Base-by-base conservation (phyloP, 1,140 invertebrate species). In the Antheraea mylitta region DNA sequence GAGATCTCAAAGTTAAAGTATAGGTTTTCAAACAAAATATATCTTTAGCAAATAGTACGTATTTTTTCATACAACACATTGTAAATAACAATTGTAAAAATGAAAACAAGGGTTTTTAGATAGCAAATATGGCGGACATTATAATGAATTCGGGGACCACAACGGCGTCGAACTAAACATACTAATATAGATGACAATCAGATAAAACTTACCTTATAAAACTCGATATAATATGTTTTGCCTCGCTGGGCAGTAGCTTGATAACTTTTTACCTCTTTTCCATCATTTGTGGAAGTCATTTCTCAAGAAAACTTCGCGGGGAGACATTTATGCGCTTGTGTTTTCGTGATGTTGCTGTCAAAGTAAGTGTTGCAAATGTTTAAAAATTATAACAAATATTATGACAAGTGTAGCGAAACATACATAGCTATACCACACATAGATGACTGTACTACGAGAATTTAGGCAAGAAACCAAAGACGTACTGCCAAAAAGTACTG, bases 261-360 rank as follows among this genome's bases (percentile, higher is more conserved):
- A 82, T 81, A 85, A 92, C 82, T 91, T 91, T 91, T 92, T 83
- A 92, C 87, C 78, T 92, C 88, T 90, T 92, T 92, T 89, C 86
- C 87, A 87, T 92, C 87, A 92, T 92, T 91, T 91, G 87, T 92
- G 86, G 91, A 92, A 92, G 89, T 92, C 91, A 92, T 92, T 91
- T 91, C 91, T 92, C 83, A 91, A 72, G 86, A 91, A 91, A 92
- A 91, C 89, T 90, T 90, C 85, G 82, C 86, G 86, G 89, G 86
- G 87, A 89, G 91, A 92, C 91, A 92, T 92, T 92, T 92, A 92
- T 90, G 87, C 87, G 88, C 89, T 91, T 91, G 88, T 91, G 86
- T 91, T 91, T 89, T 89, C 87, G 76, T 82, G 86, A 86, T 84
- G 84, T 80, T 82, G 81, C 86, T 91, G 89, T 91, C 89, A 91